A percentile compares a stretch with the other conserved stretches of the same genome.
phyloP scores from a whole-genome alignment of 1,140 invertebrate species.

The Oppia nitens region DNA sequence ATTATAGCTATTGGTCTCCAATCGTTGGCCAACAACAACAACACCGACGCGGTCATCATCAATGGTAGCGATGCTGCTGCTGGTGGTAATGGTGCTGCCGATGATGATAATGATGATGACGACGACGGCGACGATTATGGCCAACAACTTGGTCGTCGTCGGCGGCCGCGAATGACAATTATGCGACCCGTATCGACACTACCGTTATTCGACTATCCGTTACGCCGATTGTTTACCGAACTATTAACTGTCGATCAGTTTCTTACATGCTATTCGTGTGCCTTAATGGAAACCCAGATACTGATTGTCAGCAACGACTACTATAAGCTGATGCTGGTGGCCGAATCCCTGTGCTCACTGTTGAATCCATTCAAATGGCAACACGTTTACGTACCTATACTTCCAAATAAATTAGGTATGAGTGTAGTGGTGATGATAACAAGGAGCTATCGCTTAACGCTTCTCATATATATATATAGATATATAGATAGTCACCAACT shows the following conservation, averaged over 20 bases:
- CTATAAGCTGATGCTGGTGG: constrained; percentile 87
- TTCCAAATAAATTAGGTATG: constrained; percentile 61
- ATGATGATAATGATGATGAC: too few relatives aligned
- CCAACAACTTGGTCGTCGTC: not conserved
- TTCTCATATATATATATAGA: too few relatives aligned
- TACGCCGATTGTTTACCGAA: constrained; percentile 61
- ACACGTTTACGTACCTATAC: constrained; percentile 95
- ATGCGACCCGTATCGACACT: constrained; percentile 47
- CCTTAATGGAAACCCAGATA: constrained; percentile 90
- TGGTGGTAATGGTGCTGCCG: too few relatives aligned
- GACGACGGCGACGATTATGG: too few relatives aligned
- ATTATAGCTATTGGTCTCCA: too few relatives aligned
- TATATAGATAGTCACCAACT: too few relatives aligned
- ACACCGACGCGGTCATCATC: too few relatives aligned
- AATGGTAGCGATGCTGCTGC: too few relatives aligned
- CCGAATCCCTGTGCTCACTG: constrained; percentile 75
- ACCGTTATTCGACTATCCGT: constrained; percentile 80
- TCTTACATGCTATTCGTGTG: constrained; percentile 83
- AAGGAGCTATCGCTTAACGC: too few relatives aligned
- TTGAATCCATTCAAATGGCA: constrained; percentile 94
- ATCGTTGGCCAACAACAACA: too few relatives aligned
- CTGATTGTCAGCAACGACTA: constrained; percentile 84
- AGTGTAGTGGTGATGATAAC: too few relatives aligned
- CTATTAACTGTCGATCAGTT: constrained; percentile 74
- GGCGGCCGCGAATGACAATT: constrained; percentile 9